Conservation (phyloP, 2,113 vertebrate genomes). For the Poeciliopsis turrubarensis region DNA sequence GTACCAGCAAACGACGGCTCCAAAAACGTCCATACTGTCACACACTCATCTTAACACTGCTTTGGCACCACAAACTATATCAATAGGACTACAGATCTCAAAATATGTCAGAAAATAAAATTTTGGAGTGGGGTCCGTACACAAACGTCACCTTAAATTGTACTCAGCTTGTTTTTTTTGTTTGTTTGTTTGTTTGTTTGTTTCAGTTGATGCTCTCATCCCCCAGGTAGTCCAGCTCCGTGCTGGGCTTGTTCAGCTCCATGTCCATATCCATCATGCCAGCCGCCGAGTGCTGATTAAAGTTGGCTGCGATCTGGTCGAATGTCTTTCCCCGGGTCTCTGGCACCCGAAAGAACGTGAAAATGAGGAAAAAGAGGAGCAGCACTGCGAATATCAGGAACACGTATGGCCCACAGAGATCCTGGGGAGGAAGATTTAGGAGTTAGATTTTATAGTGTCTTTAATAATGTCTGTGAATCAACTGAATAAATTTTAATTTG, state of each 20-base stretch:
- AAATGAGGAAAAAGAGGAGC: slow-evolving; percentile 87
- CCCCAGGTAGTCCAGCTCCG: slow-evolving; percentile 86
- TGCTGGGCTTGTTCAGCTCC: slow-evolving; percentile 82
- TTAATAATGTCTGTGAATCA: too few species aligned
- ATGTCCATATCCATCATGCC: slow-evolving; percentile 79
- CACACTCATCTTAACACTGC: slow-evolving; percentile 37
- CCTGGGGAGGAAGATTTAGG: slow-evolving; percentile 65
- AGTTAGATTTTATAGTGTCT: too few species aligned
- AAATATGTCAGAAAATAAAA: slow-evolving; percentile 36
- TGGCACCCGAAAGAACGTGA: slow-evolving; percentile 90
- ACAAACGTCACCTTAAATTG: slow-evolving; percentile 25
- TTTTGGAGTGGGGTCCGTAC: slow-evolving; percentile 29
- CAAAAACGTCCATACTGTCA: slow-evolving; percentile 27
- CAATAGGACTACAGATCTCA: slow-evolving; percentile 31
- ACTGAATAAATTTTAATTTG: too few species aligned
- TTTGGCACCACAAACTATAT: slow-evolving; percentile 40
- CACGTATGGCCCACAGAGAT: slow-evolving; percentile 85
- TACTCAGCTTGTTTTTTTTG: slow-evolving; percentile 14
- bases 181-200: neutral
- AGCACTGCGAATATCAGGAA: slow-evolving; percentile 89
- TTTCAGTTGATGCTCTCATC: slow-evolving; percentile 71
- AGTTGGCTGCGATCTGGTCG: slow-evolving; percentile 87
- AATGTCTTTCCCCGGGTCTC: slow-evolving; percentile 91
- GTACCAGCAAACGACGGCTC: slow-evolving; percentile 27
- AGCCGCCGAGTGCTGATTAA: slow-evolving; percentile 70